Percentiles rank a stretch among this genome's conserved stretches.
phyloP scores from a whole-genome alignment of 2,888 invertebrate species.

The Megalurothrips usitatus region DNA sequence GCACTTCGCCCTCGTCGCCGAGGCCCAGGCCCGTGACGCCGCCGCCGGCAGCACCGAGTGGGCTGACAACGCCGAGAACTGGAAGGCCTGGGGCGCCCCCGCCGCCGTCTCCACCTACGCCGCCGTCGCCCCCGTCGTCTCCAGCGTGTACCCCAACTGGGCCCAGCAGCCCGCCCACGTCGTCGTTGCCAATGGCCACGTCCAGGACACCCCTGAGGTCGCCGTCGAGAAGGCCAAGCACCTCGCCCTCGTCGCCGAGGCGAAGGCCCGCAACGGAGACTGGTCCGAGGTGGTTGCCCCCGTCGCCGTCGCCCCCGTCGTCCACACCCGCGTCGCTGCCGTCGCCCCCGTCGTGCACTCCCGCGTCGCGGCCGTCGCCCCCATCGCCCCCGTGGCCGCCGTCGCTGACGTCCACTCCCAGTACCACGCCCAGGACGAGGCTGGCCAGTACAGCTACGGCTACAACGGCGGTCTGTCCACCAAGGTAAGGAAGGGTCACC shows the following conservation, averaged over 20 bases:
- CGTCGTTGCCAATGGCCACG: conserved; percentile 15
- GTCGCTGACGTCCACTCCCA: conserved; percentile 32
- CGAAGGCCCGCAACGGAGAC: conserved; percentile 10
- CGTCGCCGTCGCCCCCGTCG: not conserved
- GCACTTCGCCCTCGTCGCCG: not conserved
- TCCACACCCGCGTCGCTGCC: not conserved
- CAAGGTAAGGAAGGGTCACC: not conserved
- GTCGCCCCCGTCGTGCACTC: not conserved
- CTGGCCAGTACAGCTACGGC: conserved; percentile 44
- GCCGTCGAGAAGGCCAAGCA: conserved; percentile 18
- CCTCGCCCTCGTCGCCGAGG: conserved; percentile 7
- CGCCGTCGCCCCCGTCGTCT: conserved; percentile 18
- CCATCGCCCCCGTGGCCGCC: conserved; percentile 29
- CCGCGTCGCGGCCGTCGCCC: not conserved
- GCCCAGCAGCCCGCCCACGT: not conserved
- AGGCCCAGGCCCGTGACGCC: not conserved
- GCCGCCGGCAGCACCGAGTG: conserved; percentile 21
- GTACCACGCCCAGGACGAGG: conserved; percentile 45
- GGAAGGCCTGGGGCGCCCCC: not conserved
- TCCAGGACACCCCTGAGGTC: conserved; percentile 11
- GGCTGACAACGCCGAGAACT: conserved; percentile 20
- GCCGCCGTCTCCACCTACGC: conserved; percentile 16
- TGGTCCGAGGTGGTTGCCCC: not conserved
- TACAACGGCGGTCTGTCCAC: conserved; percentile 15
- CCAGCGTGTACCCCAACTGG: conserved; percentile 12